Conservation (phyloP, 1,140 invertebrate genomes). For the Camponotus floridanus region DNA sequence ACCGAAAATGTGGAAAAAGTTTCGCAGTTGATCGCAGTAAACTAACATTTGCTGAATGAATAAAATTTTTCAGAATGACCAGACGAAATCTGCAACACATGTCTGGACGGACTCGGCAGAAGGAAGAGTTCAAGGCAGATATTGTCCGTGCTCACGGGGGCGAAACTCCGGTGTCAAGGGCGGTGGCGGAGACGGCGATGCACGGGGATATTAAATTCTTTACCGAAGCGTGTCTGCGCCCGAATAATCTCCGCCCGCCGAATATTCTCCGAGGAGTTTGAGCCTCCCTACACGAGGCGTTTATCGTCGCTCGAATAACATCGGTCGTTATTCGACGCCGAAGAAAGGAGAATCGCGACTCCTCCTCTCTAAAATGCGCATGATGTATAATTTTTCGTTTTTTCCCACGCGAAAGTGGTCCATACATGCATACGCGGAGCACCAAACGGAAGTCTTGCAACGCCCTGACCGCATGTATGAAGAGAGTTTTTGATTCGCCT, state of each 20-base stretch:
- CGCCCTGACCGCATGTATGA: neutral
- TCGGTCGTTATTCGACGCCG: neutral
- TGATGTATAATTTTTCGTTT: constrained; percentile 51
- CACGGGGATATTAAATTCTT: constrained; percentile 73
- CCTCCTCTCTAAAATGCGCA: constrained; percentile 30
- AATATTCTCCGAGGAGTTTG: neutral
- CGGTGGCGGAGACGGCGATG: constrained; percentile 39
- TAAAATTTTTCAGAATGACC: constrained; percentile 3
- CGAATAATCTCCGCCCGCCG: neutral
- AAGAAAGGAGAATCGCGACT: constrained; percentile 7
- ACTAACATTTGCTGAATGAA: constrained; percentile 36
- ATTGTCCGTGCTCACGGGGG: constrained; percentile 81
- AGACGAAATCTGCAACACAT: constrained; percentile 67
- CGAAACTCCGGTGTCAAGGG: constrained; percentile 83
- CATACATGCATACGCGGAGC: neutral
- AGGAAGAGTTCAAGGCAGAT: constrained; percentile 77
- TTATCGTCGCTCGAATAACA: constrained; percentile 7
- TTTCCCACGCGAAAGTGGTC: constrained; percentile 48
- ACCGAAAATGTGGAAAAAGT: neutral
- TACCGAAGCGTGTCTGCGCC: constrained; percentile 64
- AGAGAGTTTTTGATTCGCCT: constrained; percentile 35
- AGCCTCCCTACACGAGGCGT: neutral
- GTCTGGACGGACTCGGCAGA: constrained; percentile 37
- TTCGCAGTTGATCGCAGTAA: neutral
- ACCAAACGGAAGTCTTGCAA: constrained; percentile 47